These are phyloP conservation scores for Eristalis tenax DNA, from an alignment of 2,888 invertebrate genomes.

Conservation along the genomic window DNA sequence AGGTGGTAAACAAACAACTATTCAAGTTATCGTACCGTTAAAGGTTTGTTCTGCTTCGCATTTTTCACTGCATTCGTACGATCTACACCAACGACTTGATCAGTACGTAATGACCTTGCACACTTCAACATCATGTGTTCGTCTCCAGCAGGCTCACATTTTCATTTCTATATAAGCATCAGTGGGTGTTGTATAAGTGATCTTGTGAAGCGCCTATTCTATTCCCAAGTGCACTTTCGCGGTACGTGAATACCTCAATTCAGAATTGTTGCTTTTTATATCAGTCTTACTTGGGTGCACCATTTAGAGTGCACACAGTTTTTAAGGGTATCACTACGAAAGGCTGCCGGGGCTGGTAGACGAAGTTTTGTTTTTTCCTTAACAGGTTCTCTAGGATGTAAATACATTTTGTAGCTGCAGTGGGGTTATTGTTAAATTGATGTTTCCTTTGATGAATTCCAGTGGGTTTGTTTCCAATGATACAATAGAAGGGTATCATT, in stretches of 20 bases:
- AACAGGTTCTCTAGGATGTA: constrained; percentile 30
- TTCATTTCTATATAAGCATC: constrained; percentile 2
- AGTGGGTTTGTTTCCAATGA: background rate
- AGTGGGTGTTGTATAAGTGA: constrained; percentile 20
- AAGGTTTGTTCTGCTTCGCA: background rate
- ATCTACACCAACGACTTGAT: constrained; percentile 2
- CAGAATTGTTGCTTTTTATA: constrained; percentile 32
- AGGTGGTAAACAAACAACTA: background rate
- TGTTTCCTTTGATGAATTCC: constrained; percentile 15
- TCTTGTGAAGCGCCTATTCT: constrained; percentile 17
- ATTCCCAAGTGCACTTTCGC: constrained; percentile 52
- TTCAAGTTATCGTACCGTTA: background rate
- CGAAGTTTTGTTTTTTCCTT: constrained; percentile 15
- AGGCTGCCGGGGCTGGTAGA: background rate
- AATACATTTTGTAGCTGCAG: constrained; percentile 3
- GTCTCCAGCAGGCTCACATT: constrained; percentile 17
- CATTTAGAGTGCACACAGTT: constrained; percentile 50
- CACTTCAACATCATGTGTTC: background rate
- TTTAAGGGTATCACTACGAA: constrained; percentile 40
- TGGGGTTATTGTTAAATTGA: constrained; percentile 14
- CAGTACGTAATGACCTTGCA: constrained; percentile 13
- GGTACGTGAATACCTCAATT: constrained; percentile 4
- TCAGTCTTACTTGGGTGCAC: constrained; percentile 45
- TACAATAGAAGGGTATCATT: no score
- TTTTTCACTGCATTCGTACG: background rate